phyloP scores from a whole-genome alignment of 2,888 invertebrate genomes.

The Megalurothrips usitatus region DNA sequence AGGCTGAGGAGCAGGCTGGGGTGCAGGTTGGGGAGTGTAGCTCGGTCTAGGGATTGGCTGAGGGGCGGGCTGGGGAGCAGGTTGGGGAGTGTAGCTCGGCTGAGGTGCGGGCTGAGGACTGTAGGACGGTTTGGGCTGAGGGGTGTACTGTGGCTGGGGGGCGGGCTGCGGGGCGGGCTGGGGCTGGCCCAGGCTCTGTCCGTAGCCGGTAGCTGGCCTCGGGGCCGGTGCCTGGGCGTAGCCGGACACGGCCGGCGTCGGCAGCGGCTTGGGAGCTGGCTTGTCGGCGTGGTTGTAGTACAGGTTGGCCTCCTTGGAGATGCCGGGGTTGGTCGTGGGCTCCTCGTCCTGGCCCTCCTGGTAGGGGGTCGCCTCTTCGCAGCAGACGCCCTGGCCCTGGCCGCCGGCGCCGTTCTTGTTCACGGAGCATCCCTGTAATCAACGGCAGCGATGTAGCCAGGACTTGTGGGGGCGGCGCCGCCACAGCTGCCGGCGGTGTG shows the following conservation, averaged over 20 bases:
- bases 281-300: conserved; percentile 29
- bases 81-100: conserved; percentile 23
- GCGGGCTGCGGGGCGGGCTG: conserved; percentile 43
- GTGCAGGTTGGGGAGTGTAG: background rate
- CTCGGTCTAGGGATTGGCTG: background rate
- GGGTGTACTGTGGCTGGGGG: conserved; percentile 35
- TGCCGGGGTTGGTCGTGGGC: conserved; percentile 33
- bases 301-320: conserved; percentile 32
- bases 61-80: conserved; percentile 43
- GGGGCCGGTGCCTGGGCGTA: conserved; percentile 41
- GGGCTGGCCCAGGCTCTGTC: conserved; percentile 36
- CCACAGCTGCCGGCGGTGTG: background rate
- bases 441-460: background rate
- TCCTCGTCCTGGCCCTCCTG: conserved; percentile 32
- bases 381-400: conserved; percentile 13
- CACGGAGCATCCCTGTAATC: conserved; percentile 29
- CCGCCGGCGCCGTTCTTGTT: conserved; percentile 30
- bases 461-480: background rate
- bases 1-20: conserved; percentile 41
- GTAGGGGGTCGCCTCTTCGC: conserved; percentile 31
- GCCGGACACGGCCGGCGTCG: background rate
- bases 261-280: background rate
- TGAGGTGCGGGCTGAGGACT: background rate
- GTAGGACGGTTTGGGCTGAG: background rate
- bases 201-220: conserved; percentile 41